These are phyloP conservation scores for Polyergus mexicanus DNA, from an alignment of 1,140 invertebrate genomes.

Conservation along the genomic window DNA sequence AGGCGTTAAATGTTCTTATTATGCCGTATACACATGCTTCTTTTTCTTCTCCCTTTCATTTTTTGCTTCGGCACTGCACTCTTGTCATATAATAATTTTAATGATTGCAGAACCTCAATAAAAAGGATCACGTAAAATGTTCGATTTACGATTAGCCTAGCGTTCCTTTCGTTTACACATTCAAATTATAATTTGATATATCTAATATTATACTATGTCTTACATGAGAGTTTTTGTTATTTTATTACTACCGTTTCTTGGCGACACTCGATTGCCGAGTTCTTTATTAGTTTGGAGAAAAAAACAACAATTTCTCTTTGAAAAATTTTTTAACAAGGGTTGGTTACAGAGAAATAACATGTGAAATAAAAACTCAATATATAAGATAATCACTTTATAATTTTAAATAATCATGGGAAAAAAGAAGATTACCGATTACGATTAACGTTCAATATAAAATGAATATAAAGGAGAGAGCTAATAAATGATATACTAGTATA, in stretches of 20 bases:
- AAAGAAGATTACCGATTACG: background rate
- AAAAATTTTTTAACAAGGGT: conserved; percentile 48
- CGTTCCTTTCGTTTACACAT: conserved; percentile 59
- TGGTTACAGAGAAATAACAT: conserved; percentile 32
- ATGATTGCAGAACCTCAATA: conserved; percentile 56
- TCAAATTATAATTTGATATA: conserved; percentile 69
- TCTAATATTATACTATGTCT: conserved; percentile 63
- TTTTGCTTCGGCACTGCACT: conserved; percentile 65
- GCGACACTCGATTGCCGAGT: conserved; percentile 69
- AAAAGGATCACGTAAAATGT: conserved; percentile 61
- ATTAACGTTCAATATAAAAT: background rate
- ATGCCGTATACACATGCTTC: conserved; percentile 68
- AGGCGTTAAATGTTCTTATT: conserved; percentile 43
- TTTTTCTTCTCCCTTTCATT: conserved; percentile 35
- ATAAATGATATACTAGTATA: background rate
- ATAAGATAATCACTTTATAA: background rate
- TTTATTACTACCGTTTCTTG: conserved; percentile 57
- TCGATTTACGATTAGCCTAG: conserved; percentile 61
- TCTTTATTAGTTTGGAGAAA: conserved; percentile 68
- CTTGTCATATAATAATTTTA: conserved; percentile 55
- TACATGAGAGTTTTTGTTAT: conserved; percentile 64
- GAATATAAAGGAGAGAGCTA: background rate
- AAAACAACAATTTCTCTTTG: conserved; percentile 13
- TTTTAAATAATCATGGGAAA: background rate
- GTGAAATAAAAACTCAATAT: conserved; percentile 51